phyloP scores from a whole-genome alignment of 30 jellyfish, hydroid and myxozoan species.

The Euphysa ruthae region DNA sequence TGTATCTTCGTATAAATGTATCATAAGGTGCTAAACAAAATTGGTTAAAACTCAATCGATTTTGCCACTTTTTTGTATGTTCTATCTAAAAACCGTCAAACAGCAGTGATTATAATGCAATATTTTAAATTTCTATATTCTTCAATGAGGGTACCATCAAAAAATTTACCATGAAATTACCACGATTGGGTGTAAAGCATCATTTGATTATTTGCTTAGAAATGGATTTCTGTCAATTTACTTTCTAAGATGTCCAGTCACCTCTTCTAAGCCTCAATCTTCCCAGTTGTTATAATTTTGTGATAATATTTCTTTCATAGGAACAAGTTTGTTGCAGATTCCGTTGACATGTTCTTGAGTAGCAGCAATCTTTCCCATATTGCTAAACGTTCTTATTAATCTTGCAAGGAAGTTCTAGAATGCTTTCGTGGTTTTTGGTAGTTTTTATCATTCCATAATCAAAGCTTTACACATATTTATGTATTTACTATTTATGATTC shows the following conservation, averaged over 20 bases:
- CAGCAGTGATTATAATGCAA: too few relatives aligned
- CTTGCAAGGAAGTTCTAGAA: constrained; percentile 54
- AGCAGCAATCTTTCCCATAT: constrained; percentile 34
- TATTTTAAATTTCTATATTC: too few relatives aligned
- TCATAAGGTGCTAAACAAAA: too few relatives aligned
- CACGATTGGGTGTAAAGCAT: too few relatives aligned
- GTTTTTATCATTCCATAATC: constrained; percentile 25
- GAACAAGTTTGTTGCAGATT: constrained; percentile 48
- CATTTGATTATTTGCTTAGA: too few relatives aligned
- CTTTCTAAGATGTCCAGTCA: constrained; percentile 35
- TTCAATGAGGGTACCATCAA: too few relatives aligned
- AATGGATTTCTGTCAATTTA: constrained; percentile 38
- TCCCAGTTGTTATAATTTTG: constrained; percentile 40
- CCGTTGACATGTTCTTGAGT: constrained; percentile 33
- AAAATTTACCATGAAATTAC: too few relatives aligned
- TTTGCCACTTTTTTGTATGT: too few relatives aligned
- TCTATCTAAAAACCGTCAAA: too few relatives aligned
- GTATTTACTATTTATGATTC: constrained; percentile 26
- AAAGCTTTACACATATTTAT: constrained; percentile 27
- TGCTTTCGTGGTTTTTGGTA: constrained; percentile 18
- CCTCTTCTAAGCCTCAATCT: constrained; percentile 43
- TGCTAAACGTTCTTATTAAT: constrained; percentile 38
- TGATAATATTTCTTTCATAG: constrained; percentile 29
- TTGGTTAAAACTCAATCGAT: too few relatives aligned
- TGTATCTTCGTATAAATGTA: too few relatives aligned